Conservation (phyloP, 1,140 invertebrate genomes). For the Drosophila guanche region DNA sequence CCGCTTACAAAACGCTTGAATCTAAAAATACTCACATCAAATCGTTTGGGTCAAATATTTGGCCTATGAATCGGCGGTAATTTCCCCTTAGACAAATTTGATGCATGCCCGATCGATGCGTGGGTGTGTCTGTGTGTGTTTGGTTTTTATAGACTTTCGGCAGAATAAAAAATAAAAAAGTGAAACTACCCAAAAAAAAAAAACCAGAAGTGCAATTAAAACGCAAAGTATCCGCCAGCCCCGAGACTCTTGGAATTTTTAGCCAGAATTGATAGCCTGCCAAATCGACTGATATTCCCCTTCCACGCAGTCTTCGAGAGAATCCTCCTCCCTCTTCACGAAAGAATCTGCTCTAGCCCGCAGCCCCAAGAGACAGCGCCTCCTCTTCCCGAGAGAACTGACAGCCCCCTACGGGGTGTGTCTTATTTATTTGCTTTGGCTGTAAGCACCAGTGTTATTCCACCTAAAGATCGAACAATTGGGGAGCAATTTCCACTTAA, state of each 20-base stretch:
- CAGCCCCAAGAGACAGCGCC: no score
- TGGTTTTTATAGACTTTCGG: conserved; percentile 66
- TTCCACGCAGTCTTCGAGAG: not conserved
- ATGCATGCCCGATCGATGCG: conserved; percentile 17
- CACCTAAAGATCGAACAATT: conserved; percentile 52
- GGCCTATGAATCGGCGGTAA: conserved; percentile 45
- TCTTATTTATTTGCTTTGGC: conserved; percentile 48
- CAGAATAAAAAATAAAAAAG: conserved; percentile 4
- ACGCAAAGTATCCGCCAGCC: conserved; percentile 45
- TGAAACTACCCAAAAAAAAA: conserved; percentile 30
- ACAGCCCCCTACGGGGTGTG: conserved; percentile 6
- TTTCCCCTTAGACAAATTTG: conserved; percentile 45
- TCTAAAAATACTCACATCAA: conserved; percentile 26
- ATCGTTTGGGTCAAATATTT: conserved; percentile 17
- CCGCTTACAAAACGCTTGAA: conserved; percentile 43
- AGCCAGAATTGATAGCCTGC: conserved; percentile 38
- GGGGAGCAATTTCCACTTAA: conserved; percentile 48
- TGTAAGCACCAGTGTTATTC: conserved; percentile 51
- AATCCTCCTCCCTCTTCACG: not conserved
- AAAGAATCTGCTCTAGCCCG: not conserved
- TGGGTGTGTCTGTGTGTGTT: conserved; percentile 16
- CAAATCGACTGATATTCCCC: conserved; percentile 7
- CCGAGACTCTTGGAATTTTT: conserved; percentile 24
- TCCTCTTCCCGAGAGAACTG: no score
- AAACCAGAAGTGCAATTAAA: conserved; percentile 58